Base-by-base conservation (phyloP, 2,797 vertebrate species). In the Meda fulgida region DNA sequence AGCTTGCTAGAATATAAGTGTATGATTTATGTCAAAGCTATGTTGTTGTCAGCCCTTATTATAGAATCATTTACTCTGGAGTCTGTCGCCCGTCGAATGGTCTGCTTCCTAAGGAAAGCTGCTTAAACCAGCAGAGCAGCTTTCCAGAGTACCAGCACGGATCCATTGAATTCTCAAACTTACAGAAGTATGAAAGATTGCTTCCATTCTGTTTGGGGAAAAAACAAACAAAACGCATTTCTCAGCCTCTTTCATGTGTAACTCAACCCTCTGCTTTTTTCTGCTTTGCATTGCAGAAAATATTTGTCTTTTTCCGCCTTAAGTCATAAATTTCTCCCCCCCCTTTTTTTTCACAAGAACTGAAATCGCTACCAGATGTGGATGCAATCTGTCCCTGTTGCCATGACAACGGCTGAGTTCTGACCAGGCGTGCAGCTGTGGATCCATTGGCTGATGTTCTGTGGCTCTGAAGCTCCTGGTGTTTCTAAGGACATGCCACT, bases 321-420 rank as follows among this genome's bases (percentile, higher is more conserved):
- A 94, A 94, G 96, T 96, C 96, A 96, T 97, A 95, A 95, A 92
- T 97, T 95, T 96, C 96, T 94, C 95, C 91, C 91, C 73, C 72
- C 89, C 3, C 8, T 91, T 86, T 87, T 79, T 69, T 88, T 91
- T 93, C 88, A 90, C 92, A 92, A 91, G 90, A 92, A 92, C 92
- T 94, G 91, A 96, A 98, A 98, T 98, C 88, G 91, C 96, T 98
- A 97, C 97, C 97, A 99, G 97, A 99, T 99, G 98, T 97, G 95
- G 92, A 92, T 95, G 94, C 96, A 96, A 95, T 97, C 95, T 93
- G 94, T 95, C 94, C 92, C 90, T 82, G 89, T 96, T 95, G 91
- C 95, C 91, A 92, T 92, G 80, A 94, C 92, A 94, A 97, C 95
- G 8, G 84, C 89, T 80, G 89, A 89, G 93, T 95, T 94, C 90